Evolutionary conservation across 2,113 vertebrate genomes (phyloP), one percentile per base, ranked within the genome.

Genomic region (Labrus mixtus): DNA sequence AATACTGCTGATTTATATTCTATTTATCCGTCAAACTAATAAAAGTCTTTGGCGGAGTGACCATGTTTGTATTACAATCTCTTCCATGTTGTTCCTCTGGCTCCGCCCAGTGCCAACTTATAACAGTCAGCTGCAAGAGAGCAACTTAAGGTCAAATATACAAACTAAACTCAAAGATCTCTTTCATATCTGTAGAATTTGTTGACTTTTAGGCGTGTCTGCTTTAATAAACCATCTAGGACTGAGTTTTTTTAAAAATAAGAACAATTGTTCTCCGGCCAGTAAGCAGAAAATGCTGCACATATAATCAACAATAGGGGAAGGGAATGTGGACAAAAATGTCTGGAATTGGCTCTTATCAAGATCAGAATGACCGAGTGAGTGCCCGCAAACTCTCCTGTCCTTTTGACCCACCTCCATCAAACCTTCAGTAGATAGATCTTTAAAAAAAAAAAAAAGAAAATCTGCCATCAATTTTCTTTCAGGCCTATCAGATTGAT

Each of bases 221-320:
- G 25, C 25, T 25, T 25, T 25, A 22, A 60, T 12, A 41, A 8
- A 57, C 3, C 33, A 55, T 29, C 12, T 1, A 13, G 46, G 20
- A 25, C 41, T 29, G 2, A 33, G 57, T 16, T 46, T 51, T 69
- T 39, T 56, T 8, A 25, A 13, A 67, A 29, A 65, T 12, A 11
- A 8, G 15, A 20, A 43, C 63, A 51, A 59, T 45, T 12, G 70
- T 17, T 2, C n/a, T 4, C 12, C 46, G 45, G 59, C 33, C 15
- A 67, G 20, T 64, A 23, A 46, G 45, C 66, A 75, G 55, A 70
- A 78, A 84, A 80, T 83, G 77, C 76, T 66, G 33, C 63, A 78
- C 72, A 81, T 70, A 64, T 41, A 72, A 58, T 73, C 22, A 79
- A 61, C 54, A 70, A 20, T 20, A 59, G 60, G 19, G 54, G 61